Conservation (phyloP, 2,113 vertebrate species). For the Nycticebus coucang region DNA sequence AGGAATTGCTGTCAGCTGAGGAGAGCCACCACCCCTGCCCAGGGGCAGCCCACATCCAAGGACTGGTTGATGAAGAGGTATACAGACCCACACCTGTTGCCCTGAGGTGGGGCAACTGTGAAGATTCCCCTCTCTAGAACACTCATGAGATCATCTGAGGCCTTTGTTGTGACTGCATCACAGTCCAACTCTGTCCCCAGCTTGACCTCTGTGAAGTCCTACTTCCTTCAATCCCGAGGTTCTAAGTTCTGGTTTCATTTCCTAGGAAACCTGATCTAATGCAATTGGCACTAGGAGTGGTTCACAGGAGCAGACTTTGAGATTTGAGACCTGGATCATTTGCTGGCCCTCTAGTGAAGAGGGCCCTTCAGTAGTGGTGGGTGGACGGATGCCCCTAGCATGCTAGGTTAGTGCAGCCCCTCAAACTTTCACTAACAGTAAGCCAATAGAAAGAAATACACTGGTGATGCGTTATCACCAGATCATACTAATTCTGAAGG, state of each 20-base stretch:
- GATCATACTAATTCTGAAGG: not conserved
- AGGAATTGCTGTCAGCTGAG: not conserved
- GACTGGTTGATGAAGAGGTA: not conserved
- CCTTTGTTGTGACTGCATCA: not conserved
- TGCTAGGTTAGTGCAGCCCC: too few species aligned
- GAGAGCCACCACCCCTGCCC: not conserved
- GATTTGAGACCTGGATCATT: not conserved
- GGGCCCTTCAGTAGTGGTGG: not conserved
- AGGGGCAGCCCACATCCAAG: not conserved
- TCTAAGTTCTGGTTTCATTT: not conserved
- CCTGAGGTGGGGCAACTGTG: not conserved
- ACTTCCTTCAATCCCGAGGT: not conserved
- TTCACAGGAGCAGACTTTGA: not conserved
- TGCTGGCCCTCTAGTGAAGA: not conserved
- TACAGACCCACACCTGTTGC: not conserved
- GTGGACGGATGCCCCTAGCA: not conserved
- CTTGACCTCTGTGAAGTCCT: not conserved
- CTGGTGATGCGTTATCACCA: too few species aligned
- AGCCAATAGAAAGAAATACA: not conserved
- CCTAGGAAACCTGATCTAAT: not conserved
- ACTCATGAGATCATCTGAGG: not conserved
- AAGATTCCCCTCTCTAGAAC: not conserved
- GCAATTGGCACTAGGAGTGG: not conserved
- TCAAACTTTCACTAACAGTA: not conserved
- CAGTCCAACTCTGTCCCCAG: not conserved